Percentiles rank a stretch among this genome's conserved stretches.
Conservation (phyloP, 2,888 invertebrate genomes). For the Athetis lepigone region DNA sequence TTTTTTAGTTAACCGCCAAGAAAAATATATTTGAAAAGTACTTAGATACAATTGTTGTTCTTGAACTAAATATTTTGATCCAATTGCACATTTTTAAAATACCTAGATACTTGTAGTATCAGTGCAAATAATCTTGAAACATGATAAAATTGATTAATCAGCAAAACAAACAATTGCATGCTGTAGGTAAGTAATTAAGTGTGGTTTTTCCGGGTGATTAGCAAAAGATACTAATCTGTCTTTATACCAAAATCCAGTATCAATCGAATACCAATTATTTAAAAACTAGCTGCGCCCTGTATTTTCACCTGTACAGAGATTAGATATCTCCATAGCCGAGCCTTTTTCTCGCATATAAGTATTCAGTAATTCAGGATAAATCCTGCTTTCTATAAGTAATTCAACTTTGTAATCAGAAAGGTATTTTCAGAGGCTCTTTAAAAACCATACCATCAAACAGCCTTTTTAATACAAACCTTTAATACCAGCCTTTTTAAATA, state of each 20-base stretch:
- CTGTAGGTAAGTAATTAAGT: constrained; percentile 17
- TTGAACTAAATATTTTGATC: too few species aligned
- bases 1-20: not conserved
- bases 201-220: constrained; percentile 34
- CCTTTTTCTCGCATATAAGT: not conserved
- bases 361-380: not conserved
- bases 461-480: too few species aligned
- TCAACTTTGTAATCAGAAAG: not conserved
- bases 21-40: too few species aligned
- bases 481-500: too few species aligned
- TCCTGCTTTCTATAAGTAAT: not conserved
- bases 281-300: not conserved
- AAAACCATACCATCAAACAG: not conserved
- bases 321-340: not conserved
- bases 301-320: not conserved
- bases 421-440: not conserved
- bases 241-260: not conserved
- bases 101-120: not conserved
- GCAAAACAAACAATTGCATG: constrained; percentile 39
- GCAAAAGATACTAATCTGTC: constrained; percentile 30
- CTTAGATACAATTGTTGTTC: too few species aligned
- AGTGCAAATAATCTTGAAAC: constrained; percentile 10
- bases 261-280: constrained; percentile 3
- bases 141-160: constrained; percentile 27
- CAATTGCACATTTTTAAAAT: not conserved